These are phyloP conservation scores for Formica exsecta DNA, from an alignment of 1,140 invertebrate species.

Conservation along the genomic window DNA sequence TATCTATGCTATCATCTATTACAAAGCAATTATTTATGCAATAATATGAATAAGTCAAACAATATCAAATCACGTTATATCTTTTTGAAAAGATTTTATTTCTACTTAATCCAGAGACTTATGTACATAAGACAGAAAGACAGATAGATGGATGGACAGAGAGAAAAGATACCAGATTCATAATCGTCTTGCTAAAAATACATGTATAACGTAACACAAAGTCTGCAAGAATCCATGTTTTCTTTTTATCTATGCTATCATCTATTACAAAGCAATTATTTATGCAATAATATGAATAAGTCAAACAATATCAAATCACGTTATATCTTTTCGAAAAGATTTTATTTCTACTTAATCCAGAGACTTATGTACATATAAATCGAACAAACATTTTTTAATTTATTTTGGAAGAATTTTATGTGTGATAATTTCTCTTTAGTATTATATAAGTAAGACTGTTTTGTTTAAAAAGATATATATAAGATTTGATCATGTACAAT, in stretches of 20 bases:
- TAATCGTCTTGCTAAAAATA: slow-evolving; percentile 58
- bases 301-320: not conserved
- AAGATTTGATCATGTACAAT: not conserved
- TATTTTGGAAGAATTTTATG: not conserved
- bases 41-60: not conserved
- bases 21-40: slow-evolving; percentile 36
- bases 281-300: slow-evolving; percentile 1
- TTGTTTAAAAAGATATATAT: not conserved
- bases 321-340: not conserved
- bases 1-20: slow-evolving; percentile 18
- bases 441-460: no score
- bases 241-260: slow-evolving; percentile 3
- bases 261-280: slow-evolving; percentile 42
- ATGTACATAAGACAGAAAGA: no score
- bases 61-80: not conserved
- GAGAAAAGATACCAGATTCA: slow-evolving; percentile 53
- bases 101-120: not conserved
- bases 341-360: not conserved
- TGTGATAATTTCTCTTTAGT: not conserved
- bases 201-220: slow-evolving; percentile 46
- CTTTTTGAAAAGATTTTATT: not conserved
- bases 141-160: not conserved
- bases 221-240: slow-evolving; percentile 21
- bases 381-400: not conserved
- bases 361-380: not conserved